Evolutionary conservation across 2,113 vertebrate genomes (phyloP).

Genomic region (Anguilla japonica): DNA sequence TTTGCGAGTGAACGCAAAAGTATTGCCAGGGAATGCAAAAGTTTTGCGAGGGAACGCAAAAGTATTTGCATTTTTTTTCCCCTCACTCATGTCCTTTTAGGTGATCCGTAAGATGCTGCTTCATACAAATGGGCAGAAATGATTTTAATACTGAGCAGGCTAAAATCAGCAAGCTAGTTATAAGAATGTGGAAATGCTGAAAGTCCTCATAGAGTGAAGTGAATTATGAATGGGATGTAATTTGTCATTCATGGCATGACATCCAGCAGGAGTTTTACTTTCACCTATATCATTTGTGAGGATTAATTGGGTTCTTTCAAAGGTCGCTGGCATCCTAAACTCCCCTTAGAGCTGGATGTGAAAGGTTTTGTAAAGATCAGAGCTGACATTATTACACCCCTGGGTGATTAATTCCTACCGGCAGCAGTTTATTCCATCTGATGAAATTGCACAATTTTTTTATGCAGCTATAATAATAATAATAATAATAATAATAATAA

Average conservation of each 20-base stretch:
- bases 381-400: background rate
- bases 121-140: background rate
- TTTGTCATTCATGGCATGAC: background rate
- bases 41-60: too few relatives aligned
- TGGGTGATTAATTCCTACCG: slow-evolving; percentile 11
- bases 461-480: background rate
- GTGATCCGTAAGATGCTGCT: background rate
- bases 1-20: too few relatives aligned
- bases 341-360: slow-evolving; percentile 8
- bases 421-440: background rate
- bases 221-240: background rate
- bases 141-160: background rate
- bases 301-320: slow-evolving; percentile 8
- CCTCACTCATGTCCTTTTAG: too few relatives aligned
- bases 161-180: background rate
- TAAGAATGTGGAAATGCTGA: background rate
- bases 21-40: too few relatives aligned
- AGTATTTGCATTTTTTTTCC: too few relatives aligned
- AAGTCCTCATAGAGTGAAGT: background rate
- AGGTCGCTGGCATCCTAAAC: slow-evolving; percentile 1
- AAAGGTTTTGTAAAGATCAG: slow-evolving; percentile 20
- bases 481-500: slow-evolving; percentile 6
- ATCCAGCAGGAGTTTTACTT: background rate
- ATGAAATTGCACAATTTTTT: background rate
- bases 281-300: slow-evolving; percentile 12